phyloP scores from a whole-genome alignment of 2,113 vertebrate species.

The Saimiri boliviensis region DNA sequence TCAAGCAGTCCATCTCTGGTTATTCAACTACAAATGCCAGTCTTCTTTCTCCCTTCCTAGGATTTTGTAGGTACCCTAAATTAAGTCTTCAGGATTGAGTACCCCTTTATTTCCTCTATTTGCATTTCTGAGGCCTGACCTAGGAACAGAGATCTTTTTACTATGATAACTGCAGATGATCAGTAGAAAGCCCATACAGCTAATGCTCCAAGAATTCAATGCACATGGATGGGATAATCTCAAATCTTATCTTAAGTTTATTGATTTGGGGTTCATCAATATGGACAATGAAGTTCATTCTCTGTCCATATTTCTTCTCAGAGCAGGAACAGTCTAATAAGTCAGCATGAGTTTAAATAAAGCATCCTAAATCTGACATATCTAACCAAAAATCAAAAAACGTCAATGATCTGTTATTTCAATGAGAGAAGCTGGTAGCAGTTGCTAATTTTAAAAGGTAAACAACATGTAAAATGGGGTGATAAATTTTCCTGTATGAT shows the following conservation, averaged over 20 bases:
- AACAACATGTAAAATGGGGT: background rate
- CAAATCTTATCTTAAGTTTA: background rate
- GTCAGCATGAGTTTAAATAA: slow-evolving; percentile 2
- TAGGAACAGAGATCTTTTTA: background rate
- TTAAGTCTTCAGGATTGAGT: background rate
- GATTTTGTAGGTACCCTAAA: background rate
- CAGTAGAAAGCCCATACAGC: background rate
- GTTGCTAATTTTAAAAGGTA: background rate
- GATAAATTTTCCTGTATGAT: background rate
- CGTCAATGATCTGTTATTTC: background rate
- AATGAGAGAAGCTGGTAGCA: background rate
- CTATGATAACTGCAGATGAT: background rate
- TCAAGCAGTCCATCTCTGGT: background rate
- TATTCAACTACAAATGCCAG: background rate
- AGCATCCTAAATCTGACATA: slow-evolving; percentile 30
- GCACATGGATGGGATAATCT: background rate
- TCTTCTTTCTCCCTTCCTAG: background rate
- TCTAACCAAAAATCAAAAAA: slow-evolving; percentile 3
- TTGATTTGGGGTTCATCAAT: background rate
- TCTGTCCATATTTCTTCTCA: slow-evolving; percentile 10
- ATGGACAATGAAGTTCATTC: background rate
- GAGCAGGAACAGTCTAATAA: background rate
- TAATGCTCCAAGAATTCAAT: background rate
- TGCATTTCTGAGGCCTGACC: slow-evolving; percentile 4
- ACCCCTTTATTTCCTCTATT: background rate